phyloP scores from a whole-genome alignment of 2,888 invertebrate species.

The Athetis lepigone region DNA sequence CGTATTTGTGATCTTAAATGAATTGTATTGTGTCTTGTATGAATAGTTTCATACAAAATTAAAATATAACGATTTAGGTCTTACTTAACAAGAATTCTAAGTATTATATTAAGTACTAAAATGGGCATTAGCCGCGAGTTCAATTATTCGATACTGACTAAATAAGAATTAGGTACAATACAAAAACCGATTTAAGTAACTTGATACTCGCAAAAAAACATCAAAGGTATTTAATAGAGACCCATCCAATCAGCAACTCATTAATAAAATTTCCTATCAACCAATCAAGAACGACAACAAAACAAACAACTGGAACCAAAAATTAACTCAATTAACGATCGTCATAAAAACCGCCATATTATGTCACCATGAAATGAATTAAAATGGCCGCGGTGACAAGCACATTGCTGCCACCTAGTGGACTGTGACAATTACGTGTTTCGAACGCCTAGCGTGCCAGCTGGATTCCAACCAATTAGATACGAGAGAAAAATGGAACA shows the following conservation, averaged over 20 bases:
- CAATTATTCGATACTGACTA: too few species aligned
- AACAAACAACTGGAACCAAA: constrained; percentile 41
- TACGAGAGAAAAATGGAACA: constrained; percentile 52
- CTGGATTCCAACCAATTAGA: constrained; percentile 67
- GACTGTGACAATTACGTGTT: constrained; percentile 77
- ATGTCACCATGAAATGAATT: constrained; percentile 79
- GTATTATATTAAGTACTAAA: too few species aligned
- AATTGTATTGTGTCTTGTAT: too few species aligned
- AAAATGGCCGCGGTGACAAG: constrained; percentile 67
- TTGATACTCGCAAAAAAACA: too few species aligned
- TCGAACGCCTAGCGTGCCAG: constrained; percentile 69
- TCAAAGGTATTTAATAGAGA: background rate
- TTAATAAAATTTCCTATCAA: background rate
- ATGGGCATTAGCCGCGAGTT: too few species aligned
- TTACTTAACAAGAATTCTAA: too few species aligned
- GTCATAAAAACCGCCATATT: constrained; percentile 67
- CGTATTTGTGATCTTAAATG: too few species aligned
- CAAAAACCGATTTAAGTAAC: too few species aligned
- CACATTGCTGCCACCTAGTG: constrained; percentile 72
- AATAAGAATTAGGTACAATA: too few species aligned
- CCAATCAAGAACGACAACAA: constrained; percentile 29
- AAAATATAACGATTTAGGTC: too few species aligned
- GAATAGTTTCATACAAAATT: too few species aligned
- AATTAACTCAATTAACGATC: constrained; percentile 69
- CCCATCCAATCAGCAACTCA: background rate